phyloP scores from a whole-genome alignment of 2,797 vertebrate genomes.

The Rhabdomys pumilio region DNA sequence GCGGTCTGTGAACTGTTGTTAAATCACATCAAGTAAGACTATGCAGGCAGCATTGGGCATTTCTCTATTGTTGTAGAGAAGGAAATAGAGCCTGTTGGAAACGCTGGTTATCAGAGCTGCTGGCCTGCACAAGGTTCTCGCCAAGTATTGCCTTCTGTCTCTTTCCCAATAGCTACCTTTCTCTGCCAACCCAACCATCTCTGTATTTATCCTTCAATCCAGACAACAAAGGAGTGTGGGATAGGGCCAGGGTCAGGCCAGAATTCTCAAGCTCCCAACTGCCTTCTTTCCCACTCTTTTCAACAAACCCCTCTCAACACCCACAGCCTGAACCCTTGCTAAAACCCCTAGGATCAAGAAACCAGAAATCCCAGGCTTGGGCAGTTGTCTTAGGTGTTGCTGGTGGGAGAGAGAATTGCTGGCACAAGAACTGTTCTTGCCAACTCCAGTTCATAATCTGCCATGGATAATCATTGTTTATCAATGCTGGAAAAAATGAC shows the following conservation, averaged over 20 bases:
- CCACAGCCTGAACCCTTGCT: neutral
- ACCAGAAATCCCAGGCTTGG: neutral
- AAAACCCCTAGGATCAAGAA: neutral
- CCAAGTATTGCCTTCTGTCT: neutral
- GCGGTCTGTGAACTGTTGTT: neutral
- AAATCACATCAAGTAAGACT: neutral
- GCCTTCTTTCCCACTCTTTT: neutral
- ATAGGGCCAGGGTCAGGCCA: neutral
- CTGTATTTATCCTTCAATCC: neutral
- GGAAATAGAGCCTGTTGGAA: neutral
- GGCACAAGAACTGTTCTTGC: conserved; percentile 15
- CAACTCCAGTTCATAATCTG: conserved; percentile 84
- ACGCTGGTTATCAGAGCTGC: neutral
- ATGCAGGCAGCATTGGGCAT: neutral
- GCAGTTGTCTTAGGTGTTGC: neutral
- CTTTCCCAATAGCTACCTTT: neutral
- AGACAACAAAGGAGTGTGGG: neutral
- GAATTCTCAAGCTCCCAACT: neutral
- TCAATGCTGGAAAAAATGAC: conserved; percentile 90
- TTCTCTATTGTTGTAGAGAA: neutral
- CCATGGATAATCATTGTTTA: conserved; percentile 88
- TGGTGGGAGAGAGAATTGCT: conserved; percentile 51
- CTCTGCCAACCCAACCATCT: neutral
- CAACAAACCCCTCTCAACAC: neutral
- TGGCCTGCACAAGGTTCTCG: neutral